Evolutionary conservation across 2,888 invertebrate genomes (phyloP).

Genomic region (Cosmia trapezina): DNA sequence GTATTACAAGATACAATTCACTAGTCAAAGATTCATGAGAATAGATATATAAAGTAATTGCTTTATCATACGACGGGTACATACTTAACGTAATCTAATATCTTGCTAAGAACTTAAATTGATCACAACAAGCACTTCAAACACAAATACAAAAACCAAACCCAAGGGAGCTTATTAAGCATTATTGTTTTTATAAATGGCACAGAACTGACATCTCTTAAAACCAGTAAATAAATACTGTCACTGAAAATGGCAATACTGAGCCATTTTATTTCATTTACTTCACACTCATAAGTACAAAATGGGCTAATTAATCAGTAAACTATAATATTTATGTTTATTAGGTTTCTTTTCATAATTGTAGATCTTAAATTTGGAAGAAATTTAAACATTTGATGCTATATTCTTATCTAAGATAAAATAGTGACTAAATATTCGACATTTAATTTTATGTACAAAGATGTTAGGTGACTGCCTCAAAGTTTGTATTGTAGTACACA

Average conservation of each 20-base stretch:
- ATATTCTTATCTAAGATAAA: slow-evolving; percentile 46
- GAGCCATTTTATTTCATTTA: slow-evolving; percentile 30
- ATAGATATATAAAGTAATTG: slow-evolving; percentile 47
- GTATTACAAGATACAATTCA: slow-evolving; percentile 59
- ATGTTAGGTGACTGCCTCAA: slow-evolving; percentile 12
- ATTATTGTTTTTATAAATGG: slow-evolving; percentile 7
- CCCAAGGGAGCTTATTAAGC: slow-evolving; percentile 13
- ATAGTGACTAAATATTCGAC: slow-evolving; percentile 39
- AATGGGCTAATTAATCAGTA: slow-evolving; percentile 31
- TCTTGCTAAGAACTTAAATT: slow-evolving; percentile 47
- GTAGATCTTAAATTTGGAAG: slow-evolving; percentile 9
- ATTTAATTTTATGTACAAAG: slow-evolving; percentile 44
- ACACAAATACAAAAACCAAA: slow-evolving; percentile 44
- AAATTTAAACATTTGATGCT: slow-evolving; percentile 43
- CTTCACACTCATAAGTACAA: slow-evolving; percentile 35
- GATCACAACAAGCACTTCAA: slow-evolving; percentile 49
- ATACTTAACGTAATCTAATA: slow-evolving; percentile 47
- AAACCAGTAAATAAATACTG: slow-evolving; percentile 8
- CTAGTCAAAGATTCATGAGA: slow-evolving; percentile 62
- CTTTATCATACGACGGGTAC: slow-evolving; percentile 40
- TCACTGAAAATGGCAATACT: slow-evolving; percentile 10
- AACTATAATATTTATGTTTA: slow-evolving; percentile 7
- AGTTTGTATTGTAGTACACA: slow-evolving; percentile 27
- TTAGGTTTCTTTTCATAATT: slow-evolving; percentile 14
- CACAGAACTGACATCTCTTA: slow-evolving; percentile 20